Conservation (phyloP, 2,113 vertebrate genomes). For the Alligator sinensis region DNA sequence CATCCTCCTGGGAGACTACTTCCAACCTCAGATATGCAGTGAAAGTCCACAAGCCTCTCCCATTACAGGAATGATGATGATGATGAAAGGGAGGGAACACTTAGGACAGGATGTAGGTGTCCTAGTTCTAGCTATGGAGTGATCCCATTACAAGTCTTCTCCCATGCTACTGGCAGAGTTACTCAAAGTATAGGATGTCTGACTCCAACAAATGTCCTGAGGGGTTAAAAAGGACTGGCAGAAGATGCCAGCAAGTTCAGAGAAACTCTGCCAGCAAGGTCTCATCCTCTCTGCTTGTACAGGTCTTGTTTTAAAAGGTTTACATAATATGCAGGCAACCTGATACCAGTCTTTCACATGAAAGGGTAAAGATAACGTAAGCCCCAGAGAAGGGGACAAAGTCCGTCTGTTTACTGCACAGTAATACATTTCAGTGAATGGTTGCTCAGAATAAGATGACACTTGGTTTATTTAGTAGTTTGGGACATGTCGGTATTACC, state of each 20-base stretch:
- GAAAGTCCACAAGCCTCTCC: not conserved
- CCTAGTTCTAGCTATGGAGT: not conserved
- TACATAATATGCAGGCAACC: not conserved
- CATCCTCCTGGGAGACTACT: too few relatives aligned
- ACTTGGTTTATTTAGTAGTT: not conserved
- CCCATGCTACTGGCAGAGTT: not conserved
- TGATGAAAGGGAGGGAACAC: not conserved
- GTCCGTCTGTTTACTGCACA: not conserved
- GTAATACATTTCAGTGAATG: accelerated
- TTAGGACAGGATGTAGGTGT: not conserved
- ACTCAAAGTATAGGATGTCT: not conserved
- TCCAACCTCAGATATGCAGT: not conserved
- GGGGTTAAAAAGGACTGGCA: not conserved
- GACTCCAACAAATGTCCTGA: not conserved
- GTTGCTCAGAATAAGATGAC: not conserved
- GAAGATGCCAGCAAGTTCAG: not conserved
- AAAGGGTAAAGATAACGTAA: not conserved
- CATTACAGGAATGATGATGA: not conserved
- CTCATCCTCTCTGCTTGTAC: not conserved
- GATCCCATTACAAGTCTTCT: not conserved
- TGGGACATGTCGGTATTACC: not conserved
- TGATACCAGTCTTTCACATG: not conserved
- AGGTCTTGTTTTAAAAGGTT: not conserved
- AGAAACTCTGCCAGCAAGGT: not conserved
- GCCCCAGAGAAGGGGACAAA: not conserved